Base-by-base conservation (phyloP, 2,113 vertebrate genomes). In the Cichladusa arquata region DNA sequence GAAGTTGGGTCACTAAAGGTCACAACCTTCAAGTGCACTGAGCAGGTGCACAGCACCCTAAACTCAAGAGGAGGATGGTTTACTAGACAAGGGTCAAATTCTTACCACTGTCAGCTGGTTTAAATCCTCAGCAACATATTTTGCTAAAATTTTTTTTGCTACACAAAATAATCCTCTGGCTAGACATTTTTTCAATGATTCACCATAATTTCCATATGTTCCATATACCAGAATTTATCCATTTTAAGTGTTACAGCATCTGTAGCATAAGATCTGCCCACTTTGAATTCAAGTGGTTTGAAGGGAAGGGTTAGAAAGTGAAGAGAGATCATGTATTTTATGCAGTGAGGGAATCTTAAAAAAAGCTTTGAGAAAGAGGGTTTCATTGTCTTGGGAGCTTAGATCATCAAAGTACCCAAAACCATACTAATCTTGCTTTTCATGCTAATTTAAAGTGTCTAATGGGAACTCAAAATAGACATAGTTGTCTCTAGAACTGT, bases 331-430 rank as follows among this genome's bases (percentile, higher is more conserved):
- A 29, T 7, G 4, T 4, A 28, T 76, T 89, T 81, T 61, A 44
- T 33, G 26, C 78, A 83, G 47, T 66, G 34, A 90, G 18, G 23
- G 38, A 92, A 66, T 38, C 28, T 48, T 40, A 62, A 64, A 26
- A 90, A 93, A 94, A 88, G 47, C 38, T 82, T 61, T 80, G 42
- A 77, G 67, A 73, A 77, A 85, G 77, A 69, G 47, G 19, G 48
- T 91, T 56, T 62, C 29, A 56, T 36, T 56, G n/a, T 78, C 79
- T 92, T 93, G 71, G 73, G 92, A 93, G 76, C 56, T 80, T 94
- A 92, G 62, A 90, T 88, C 88, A 86, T 87, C 85, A 80, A 91
- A 95, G 82, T 78, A 95, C 73, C 45, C 66, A 60, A 90, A 95
- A 25, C n/a, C 2, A 1, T 89, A 86, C 79, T 85, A 91, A 87